Evolutionary conservation across 1,140 invertebrate genomes (phyloP).

Genomic region (Lepidurus apus): DNA sequence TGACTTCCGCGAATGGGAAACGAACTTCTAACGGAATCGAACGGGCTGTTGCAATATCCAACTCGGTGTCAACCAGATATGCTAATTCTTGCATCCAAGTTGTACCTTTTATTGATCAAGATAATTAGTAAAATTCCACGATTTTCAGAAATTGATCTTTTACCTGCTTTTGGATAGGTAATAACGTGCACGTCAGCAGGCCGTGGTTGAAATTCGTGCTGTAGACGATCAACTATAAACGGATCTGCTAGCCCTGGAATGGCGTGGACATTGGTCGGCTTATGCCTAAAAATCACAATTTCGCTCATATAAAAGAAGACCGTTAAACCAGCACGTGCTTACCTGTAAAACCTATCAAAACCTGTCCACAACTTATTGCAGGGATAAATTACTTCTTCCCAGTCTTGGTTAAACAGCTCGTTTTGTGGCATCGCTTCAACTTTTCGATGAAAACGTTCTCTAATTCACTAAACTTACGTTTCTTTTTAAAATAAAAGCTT

Average conservation of each 20-base stretch:
- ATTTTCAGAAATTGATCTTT: background rate
- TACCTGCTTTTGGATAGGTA: conserved; percentile 30
- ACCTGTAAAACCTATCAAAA: conserved; percentile 27
- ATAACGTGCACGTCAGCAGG: conserved; percentile 19
- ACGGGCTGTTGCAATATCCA: conserved; percentile 25
- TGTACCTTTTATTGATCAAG: conserved; percentile 4
- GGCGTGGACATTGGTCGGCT: conserved; percentile 25
- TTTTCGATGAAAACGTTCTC: background rate
- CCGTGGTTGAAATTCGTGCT: conserved; percentile 11
- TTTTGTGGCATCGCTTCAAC: background rate
- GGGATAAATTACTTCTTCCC: conserved; percentile 29
- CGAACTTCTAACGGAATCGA: conserved; percentile 27
- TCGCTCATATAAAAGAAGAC: background rate
- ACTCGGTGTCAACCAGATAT: conserved; percentile 29
- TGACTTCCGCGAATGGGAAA: conserved; percentile 32
- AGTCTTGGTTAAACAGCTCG: conserved; percentile 12
- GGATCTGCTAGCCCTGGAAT: conserved; percentile 25
- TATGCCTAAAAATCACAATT: conserved; percentile 4
- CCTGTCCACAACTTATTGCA: conserved; percentile 27
- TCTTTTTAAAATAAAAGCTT: background rate
- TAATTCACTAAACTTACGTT: background rate
- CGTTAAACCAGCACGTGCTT: background rate
- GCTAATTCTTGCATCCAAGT: conserved; percentile 33
- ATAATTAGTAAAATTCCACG: background rate
- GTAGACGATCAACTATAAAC: conserved; percentile 17